phyloP scores from a whole-genome alignment of 2,797 vertebrate species.

The Sebastes itinus region DNA sequence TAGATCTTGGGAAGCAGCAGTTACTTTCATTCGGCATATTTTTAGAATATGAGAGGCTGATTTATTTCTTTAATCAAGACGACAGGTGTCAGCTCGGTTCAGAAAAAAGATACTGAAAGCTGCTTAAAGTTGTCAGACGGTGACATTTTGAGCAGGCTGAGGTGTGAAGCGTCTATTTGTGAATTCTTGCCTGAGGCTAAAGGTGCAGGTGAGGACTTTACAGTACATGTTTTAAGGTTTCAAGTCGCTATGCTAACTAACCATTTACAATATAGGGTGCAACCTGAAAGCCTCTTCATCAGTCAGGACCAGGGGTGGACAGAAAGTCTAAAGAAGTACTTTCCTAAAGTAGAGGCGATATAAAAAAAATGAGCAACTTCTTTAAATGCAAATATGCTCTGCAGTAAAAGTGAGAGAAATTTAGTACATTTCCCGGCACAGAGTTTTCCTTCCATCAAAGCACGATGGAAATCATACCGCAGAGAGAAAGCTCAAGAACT shows the following conservation, averaged over 20 bases:
- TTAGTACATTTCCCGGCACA: neutral
- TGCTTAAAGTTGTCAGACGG: conserved; percentile 73
- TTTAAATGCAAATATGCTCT: conserved; percentile 9
- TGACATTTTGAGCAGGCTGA: conserved; percentile 64
- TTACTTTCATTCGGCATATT: conserved; percentile 67
- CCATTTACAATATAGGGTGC: neutral
- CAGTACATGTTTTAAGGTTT: neutral
- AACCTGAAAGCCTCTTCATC: neutral
- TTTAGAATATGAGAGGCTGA: conserved; percentile 67
- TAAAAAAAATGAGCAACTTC: neutral
- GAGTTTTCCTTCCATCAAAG: neutral
- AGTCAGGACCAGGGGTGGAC: neutral
- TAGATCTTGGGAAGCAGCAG: conserved; percentile 62
- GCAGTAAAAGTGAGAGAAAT: neutral
- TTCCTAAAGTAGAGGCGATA: neutral
- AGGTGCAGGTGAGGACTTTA: conserved; percentile 42
- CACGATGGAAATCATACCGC: neutral
- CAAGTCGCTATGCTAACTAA: conserved; percentile 5
- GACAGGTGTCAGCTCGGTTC: conserved; percentile 72
- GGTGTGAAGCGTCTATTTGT: conserved; percentile 68
- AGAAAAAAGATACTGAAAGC: conserved; percentile 58
- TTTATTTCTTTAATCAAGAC: conserved; percentile 73
- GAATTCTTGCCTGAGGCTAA: conserved; percentile 41
- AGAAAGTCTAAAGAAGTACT: neutral
- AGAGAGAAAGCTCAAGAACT: neutral